Evolutionary conservation across 2,113 vertebrate species (phyloP), one percentile per base, ranked within the genome.

Genomic region (Pitta sordida): DNA sequence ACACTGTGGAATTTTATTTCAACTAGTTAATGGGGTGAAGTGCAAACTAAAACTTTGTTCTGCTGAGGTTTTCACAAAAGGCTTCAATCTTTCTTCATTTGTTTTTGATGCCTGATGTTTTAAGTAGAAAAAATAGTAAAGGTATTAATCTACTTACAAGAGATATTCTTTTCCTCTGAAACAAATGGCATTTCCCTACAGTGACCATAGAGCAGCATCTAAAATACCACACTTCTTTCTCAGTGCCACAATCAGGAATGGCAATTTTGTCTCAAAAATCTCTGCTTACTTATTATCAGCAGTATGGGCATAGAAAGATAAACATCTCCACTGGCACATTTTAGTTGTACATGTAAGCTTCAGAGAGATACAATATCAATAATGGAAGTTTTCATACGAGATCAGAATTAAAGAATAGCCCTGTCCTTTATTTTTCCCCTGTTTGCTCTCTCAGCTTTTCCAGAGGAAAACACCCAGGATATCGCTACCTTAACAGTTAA

Each of bases 401-500:
- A 87, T 49, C 16, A 13, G 20, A 84, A 76, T 32, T 53, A 89
- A 93, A 79, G 43, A 86, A 46, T 79, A 49, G 34, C 68, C 67
- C 65, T 65, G 20, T 44, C 53, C 74, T 85, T 89, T 55, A 37
- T 83, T 87, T 94, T 22, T 4, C 11, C 9, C 13, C 34, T 67
- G 14, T 88, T 90, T 91, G 5, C 14, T 86, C 44, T 83, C 52
- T 83, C 73, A 86, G 5, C 69, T 91, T 85, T 69, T 51, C n/a
- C 11, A 48, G 59, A 80, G 37, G 53, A 90, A 77, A 80, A 86
- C 32, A 85, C 10, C 27, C 73, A 63, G 48, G 59, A 51, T 93
- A 88, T 90, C 87, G 37, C 84, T 77, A 67, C 27, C 36, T 74
- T 76, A 82, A 87, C 70, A 92, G 87, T 69, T 90, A 94, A 85